A percentile compares a stretch with the other conserved stretches of the same genome.
phyloP scores from a whole-genome alignment of 2,888 invertebrate genomes.

The Diadegma fenestrale region DNA sequence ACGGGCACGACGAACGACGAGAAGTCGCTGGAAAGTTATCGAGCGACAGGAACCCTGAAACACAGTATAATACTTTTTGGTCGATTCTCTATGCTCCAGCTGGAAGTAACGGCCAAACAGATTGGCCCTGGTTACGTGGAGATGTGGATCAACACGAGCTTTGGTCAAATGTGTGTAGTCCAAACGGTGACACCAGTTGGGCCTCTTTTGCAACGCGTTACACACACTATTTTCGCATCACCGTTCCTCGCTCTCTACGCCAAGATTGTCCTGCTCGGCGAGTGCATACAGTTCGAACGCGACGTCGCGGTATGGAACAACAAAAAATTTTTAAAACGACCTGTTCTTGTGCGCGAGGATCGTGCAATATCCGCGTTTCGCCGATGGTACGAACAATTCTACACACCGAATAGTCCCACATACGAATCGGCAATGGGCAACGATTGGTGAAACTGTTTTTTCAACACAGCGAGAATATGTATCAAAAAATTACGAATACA shows the following conservation, averaged over 20 bases:
- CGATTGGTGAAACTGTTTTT: slow-evolving; percentile 75
- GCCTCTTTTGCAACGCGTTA: slow-evolving; percentile 91
- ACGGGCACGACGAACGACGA: slow-evolving; percentile 7
- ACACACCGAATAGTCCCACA: slow-evolving; percentile 89
- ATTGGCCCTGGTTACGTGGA: slow-evolving; percentile 93
- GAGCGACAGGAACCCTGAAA: slow-evolving; percentile 87
- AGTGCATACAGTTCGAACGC: slow-evolving; percentile 91
- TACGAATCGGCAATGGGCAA: slow-evolving; percentile 81
- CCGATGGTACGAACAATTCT: slow-evolving; percentile 94
- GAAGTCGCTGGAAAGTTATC: slow-evolving; percentile 86
- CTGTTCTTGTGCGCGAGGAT: slow-evolving; percentile 91
- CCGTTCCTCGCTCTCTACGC: slow-evolving; percentile 87
- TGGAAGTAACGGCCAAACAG: slow-evolving; percentile 88
- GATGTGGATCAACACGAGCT: slow-evolving; percentile 87
- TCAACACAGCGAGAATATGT: no score
- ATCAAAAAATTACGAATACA: no score
- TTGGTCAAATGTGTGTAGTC: slow-evolving; percentile 88
- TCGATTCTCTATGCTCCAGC: slow-evolving; percentile 86
- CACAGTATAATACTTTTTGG: slow-evolving; percentile 89
- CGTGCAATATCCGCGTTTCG: slow-evolving; percentile 90
- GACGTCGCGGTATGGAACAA: slow-evolving; percentile 95
- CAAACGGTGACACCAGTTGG: slow-evolving; percentile 93
- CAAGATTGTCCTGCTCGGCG: slow-evolving; percentile 89
- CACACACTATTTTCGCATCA: slow-evolving; percentile 92
- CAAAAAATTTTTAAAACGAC: slow-evolving; percentile 90